Base-by-base conservation (phyloP, 1,140 invertebrate species). In the Eumaeus atala region DNA sequence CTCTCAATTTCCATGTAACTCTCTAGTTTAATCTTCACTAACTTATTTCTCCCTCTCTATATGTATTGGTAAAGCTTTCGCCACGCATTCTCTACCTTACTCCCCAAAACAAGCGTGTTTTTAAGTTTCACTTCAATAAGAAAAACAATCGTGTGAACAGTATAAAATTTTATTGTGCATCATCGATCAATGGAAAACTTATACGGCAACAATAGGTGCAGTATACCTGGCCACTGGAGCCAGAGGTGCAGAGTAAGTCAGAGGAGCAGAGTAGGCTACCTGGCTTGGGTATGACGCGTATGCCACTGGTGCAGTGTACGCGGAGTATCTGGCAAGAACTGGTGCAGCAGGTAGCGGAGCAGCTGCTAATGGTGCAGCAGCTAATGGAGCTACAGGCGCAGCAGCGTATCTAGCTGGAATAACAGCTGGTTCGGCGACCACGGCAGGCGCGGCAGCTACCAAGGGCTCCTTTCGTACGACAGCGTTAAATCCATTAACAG, bases 401-500 rank as follows among this genome's bases (percentile, higher is more conserved):
- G 72, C 70, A 38, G 57, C 62, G 37, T 66, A 40, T 9, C 66
- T 59, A 16, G 74, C 74, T 0, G 74, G 64, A 0, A 70, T 59
- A 0, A 73, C 63, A 7, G 64, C 68, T 17, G 74, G 67, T n/a
- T 69, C 66, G 16, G 67, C 74, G 0, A 77, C 65, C 0, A 77
- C 74, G 11, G n/a, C n/a, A n/a, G 77, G 80, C 0, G 74, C 74
- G 12, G 76, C 77, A 1, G 73, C 77, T 0, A 76, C 72, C 35
- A 85, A 51, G 9, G 83, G 85, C 56, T 84, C 81, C 38, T 82
- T 84, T 51, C 83, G 82, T 0, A 89, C 87, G 1, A 88, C 87
- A 9, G 87, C 88, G 67, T 89, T 89, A 71, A 90, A 90, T 51
- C 89, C 89, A 51, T 88, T 89, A 17, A 87, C 74, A 17, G 82